These are phyloP conservation scores for Drosophila bifasciata DNA, from an alignment of 1,140 invertebrate species.

Conservation along the genomic window DNA sequence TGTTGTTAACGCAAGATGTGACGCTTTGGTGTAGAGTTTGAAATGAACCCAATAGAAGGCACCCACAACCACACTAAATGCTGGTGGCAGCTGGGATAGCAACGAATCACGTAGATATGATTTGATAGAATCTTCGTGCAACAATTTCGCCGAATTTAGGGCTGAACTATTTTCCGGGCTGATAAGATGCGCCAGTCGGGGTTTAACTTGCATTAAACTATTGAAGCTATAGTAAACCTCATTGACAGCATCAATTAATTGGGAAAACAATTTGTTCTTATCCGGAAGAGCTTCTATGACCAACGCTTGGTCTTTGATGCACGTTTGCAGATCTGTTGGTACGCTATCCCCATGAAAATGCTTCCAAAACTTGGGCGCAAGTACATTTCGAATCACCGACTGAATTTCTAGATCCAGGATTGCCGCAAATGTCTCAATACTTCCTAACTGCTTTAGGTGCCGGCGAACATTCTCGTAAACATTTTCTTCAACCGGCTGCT, in stretches of 20 bases:
- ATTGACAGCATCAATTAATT: slow-evolving; percentile 63
- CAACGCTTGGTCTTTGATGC: slow-evolving; percentile 21
- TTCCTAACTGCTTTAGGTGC: slow-evolving; percentile 46
- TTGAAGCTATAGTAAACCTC: slow-evolving; percentile 53
- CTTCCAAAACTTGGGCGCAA: slow-evolving; percentile 77
- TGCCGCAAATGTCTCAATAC: slow-evolving; percentile 44
- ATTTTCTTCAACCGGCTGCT: slow-evolving; percentile 28
- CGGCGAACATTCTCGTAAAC: slow-evolving; percentile 54
- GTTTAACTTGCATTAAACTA: slow-evolving; percentile 45
- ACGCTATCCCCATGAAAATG: slow-evolving; percentile 47
- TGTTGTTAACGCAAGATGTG: slow-evolving; percentile 61
- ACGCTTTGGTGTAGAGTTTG: slow-evolving; percentile 88
- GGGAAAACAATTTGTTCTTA: slow-evolving; percentile 47
- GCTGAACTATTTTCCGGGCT: slow-evolving; percentile 1
- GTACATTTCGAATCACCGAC: slow-evolving; percentile 55
- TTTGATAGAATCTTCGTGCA: slow-evolving; percentile 35
- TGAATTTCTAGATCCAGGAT: slow-evolving; percentile 62
- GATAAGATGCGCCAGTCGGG: slow-evolving; percentile 28
- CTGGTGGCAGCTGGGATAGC: slow-evolving; percentile 88
- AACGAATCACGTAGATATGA: slow-evolving; percentile 86
- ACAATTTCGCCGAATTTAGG: slow-evolving; percentile 13
- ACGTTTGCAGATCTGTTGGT: slow-evolving; percentile 11
- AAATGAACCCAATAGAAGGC: slow-evolving; percentile 91
- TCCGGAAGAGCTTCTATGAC: slow-evolving; percentile 39
- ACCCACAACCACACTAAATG: slow-evolving; percentile 89